Conservation (phyloP, 2,888 invertebrate species). For the Caenorhabditis sp. region DNA sequence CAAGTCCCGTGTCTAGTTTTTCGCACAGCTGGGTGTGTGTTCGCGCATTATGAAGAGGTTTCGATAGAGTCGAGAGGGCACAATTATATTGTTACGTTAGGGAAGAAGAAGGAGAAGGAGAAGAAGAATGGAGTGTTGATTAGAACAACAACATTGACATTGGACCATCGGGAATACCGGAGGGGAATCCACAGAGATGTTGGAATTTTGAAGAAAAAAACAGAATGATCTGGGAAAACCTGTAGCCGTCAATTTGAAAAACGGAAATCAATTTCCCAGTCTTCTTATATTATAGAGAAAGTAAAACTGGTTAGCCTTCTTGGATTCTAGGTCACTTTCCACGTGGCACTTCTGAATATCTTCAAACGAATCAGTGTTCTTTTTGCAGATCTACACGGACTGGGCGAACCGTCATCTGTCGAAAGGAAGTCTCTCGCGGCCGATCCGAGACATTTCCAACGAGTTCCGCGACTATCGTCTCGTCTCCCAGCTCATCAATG, state of each 20-base stretch:
- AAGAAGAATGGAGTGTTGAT: conserved; percentile 37
- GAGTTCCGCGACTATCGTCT: conserved; percentile 77
- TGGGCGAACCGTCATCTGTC: conserved; percentile 79
- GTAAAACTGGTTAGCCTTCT: too few relatives aligned
- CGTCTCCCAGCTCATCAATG: conserved; percentile 74
- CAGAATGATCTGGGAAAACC: too few relatives aligned
- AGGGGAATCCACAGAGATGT: not conserved
- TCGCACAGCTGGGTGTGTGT: conserved; percentile 56
- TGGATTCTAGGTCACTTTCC: too few relatives aligned
- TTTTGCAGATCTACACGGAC: conserved; percentile 81
- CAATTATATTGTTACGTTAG: conserved; percentile 58
- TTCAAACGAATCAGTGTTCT: too few relatives aligned
- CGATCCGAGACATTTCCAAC: conserved; percentile 76
- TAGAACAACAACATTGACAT: conserved; percentile 43
- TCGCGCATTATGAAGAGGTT: conserved; percentile 61
- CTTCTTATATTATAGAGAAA: too few relatives aligned
- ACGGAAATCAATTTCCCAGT: too few relatives aligned
- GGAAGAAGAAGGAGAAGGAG: conserved; percentile 21
- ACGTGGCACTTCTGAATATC: too few relatives aligned
- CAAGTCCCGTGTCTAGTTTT: conserved; percentile 46
- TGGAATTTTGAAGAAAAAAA: too few relatives aligned
- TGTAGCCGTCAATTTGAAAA: too few relatives aligned
- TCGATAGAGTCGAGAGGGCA: conserved; percentile 1
- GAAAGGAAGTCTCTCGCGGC: conserved; percentile 57
- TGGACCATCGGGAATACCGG: not conserved